Evolutionary conservation across 1,140 invertebrate genomes (phyloP), one percentile per base, ranked within the genome.

Genomic region (Latrodectus geometricus): DNA sequence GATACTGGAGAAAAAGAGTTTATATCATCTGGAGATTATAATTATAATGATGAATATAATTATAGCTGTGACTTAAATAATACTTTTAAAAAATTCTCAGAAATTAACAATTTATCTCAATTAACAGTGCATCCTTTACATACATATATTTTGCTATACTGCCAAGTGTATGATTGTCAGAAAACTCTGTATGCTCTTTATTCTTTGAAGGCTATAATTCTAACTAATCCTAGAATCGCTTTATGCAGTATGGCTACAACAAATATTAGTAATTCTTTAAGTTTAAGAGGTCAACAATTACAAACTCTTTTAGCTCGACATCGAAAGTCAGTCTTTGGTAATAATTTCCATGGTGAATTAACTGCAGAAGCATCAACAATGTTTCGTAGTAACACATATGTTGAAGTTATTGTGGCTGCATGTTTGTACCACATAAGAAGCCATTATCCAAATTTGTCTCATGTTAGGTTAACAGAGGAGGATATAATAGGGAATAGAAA

Each of bases 131-230:
- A 96, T 90, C 94, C 95, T 35, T 93, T 96, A 69, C 96, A 97
- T 90, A 95, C 95, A 48, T 96, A 97, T 90, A 93, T 97, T 90
- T 92, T 97, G 21, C 92, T 97, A 0, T 97, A 97, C 89, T 94
- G 94, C 87, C 95, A 95, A 88, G 94, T 95, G 20, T 96, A 96
- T 89, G 96, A 97, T 90, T 95, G 94, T 0, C 92, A 93, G 56
- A 92, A 95, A 88, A 94, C 95, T 9, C 91, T 96, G 0, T 96
- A 97, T 90, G 95, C 95, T n/a, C 91, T 97, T 20, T 93, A 94
- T 73, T 95, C 95, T 0, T 90, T 97, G 0, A 93, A 94, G 73
- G 95, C 95, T 88, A 94, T 96, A 88, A 92, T 97, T 23, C 89
- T 94, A 35, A 94, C 94, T 14, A 95, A 96, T 90, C 94, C 95